Conservation (phyloP, 2,797 vertebrate genomes). For the Syncerus caffer region DNA sequence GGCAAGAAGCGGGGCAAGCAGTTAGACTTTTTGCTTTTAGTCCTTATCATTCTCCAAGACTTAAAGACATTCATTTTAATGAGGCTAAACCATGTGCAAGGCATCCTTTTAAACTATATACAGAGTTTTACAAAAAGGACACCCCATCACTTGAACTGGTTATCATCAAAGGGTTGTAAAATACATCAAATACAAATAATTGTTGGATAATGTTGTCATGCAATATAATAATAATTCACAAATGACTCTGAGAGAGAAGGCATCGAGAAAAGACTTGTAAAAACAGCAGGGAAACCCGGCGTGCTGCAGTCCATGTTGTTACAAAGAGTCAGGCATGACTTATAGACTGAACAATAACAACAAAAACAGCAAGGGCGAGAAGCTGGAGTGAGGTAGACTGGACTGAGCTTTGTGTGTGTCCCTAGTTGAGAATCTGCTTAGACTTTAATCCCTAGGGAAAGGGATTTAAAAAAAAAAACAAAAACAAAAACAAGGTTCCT, state of each 20-base stretch:
- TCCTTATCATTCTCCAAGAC: not conserved
- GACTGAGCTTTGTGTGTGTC: not conserved
- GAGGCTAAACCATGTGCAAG: not conserved
- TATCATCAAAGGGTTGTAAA: not conserved
- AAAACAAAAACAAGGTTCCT: not conserved
- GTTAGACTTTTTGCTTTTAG: not conserved
- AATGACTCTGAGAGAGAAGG: not conserved
- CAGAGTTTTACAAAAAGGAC: not conserved
- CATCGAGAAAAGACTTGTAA: not conserved
- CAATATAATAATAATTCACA: not conserved
- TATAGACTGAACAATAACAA: not conserved
- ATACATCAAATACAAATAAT: not conserved
- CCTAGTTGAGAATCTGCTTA: not conserved
- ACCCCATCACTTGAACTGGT: not conserved
- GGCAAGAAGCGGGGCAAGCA: not conserved
- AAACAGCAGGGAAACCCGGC: not conserved
- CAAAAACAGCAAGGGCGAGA: fast-evolving
- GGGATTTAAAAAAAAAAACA: not conserved
- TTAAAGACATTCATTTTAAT: not conserved
- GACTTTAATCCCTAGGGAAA: not conserved
- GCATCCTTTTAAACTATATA: not conserved
- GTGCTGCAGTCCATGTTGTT: not conserved
- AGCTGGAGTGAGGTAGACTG: fast-evolving
- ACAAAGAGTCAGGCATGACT: not conserved
- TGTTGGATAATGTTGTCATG: not conserved